phyloP scores from a whole-genome alignment of 2,888 invertebrate species.

The Melipona beecheii region DNA sequence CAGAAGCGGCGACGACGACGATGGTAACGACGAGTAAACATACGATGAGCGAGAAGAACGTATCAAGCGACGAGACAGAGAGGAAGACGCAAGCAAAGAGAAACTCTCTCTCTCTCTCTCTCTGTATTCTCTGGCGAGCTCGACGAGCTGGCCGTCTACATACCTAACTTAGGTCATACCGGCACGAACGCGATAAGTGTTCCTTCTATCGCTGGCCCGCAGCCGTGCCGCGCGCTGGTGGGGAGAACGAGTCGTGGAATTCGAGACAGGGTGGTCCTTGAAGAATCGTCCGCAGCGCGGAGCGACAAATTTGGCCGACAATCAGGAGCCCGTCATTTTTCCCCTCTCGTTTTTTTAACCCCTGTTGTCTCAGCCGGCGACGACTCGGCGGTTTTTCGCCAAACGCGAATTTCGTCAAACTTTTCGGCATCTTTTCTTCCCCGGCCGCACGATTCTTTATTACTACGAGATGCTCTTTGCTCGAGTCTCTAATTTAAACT shows the following conservation, averaged over 20 bases:
- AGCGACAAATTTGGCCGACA: slow-evolving; percentile 53
- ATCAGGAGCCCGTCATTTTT: slow-evolving; percentile 29
- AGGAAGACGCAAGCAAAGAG: background rate
- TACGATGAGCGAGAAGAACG: slow-evolving; percentile 30
- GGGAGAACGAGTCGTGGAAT: slow-evolving; percentile 71
- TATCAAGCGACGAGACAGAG: background rate
- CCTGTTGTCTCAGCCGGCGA: background rate
- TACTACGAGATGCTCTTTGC: too few relatives aligned
- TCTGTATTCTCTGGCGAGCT: slow-evolving; percentile 39
- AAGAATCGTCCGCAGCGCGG: slow-evolving; percentile 51
- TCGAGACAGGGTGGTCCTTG: slow-evolving; percentile 73
- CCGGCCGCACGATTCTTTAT: too few relatives aligned
- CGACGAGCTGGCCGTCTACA: slow-evolving; percentile 44
- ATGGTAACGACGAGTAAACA: slow-evolving; percentile 67
- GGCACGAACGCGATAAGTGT: slow-evolving; percentile 74
- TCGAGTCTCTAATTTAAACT: too few relatives aligned
- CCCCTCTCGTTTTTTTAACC: background rate
- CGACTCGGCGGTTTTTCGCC: too few relatives aligned
- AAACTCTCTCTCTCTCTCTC: background rate
- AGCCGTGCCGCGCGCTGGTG: background rate
- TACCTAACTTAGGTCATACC: slow-evolving; percentile 73
- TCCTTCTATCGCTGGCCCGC: slow-evolving; percentile 56
- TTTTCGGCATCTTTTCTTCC: too few relatives aligned
- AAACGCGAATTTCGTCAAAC: too few relatives aligned
- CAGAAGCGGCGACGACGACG: slow-evolving; percentile 61